Evolutionary conservation across 92 coral and sea anemone species (phyloP).

Genomic region (Epizoanthus scotinus): DNA sequence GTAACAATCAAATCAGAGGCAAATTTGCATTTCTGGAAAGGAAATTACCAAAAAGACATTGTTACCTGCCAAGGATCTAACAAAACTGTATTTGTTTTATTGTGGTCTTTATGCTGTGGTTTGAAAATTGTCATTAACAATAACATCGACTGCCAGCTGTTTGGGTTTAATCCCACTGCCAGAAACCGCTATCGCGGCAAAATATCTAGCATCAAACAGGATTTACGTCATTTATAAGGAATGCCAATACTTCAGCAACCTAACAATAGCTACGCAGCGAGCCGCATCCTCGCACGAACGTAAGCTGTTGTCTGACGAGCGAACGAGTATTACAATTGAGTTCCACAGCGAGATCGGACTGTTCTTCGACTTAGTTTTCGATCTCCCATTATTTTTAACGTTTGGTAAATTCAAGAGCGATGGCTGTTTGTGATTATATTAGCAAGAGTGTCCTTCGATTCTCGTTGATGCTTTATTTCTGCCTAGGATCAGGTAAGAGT

Average conservation of each 20-base stretch:
- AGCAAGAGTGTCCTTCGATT: background rate
- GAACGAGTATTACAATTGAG: background rate
- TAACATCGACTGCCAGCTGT: too few species aligned
- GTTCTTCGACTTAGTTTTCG: background rate
- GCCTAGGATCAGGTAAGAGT: conserved; percentile 23
- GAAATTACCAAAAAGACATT: too few species aligned
- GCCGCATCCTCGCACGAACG: conserved; percentile 6
- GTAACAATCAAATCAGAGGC: too few species aligned
- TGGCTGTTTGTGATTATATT: background rate
- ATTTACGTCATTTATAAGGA: background rate
- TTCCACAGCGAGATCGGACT: background rate
- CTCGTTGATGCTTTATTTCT: background rate
- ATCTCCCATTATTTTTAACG: background rate
- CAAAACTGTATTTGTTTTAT: too few species aligned
- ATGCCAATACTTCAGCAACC: background rate
- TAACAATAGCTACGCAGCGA: background rate
- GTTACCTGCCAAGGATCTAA: too few species aligned
- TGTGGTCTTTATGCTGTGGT: too few species aligned
- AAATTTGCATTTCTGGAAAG: too few species aligned
- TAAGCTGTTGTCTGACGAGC: background rate
- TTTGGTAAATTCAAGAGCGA: background rate
- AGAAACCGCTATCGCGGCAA: background rate
- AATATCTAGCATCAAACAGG: background rate
- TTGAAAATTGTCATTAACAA: background rate
- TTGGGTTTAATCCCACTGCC: background rate